Percentiles rank a stretch among this genome's conserved stretches.
Conservation (phyloP, 2,888 invertebrate species). For the Hymenopus coronatus region DNA sequence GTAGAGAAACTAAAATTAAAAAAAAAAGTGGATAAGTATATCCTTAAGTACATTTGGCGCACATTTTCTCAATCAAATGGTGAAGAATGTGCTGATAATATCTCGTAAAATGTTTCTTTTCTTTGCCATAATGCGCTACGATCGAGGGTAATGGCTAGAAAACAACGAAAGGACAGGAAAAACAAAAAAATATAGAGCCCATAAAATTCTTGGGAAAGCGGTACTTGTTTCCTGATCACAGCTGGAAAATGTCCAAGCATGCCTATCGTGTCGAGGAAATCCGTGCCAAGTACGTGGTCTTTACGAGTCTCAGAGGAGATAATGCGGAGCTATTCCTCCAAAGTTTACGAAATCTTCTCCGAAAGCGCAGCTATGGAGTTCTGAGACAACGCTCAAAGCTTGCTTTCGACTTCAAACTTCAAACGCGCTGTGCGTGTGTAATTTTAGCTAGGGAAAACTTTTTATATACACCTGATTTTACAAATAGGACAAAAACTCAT, state of each 20-base stretch:
- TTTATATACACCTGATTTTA: no score
- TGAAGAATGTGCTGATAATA: neutral
- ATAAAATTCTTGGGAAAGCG: neutral
- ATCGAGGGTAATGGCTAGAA: neutral
- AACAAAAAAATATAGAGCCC: neutral
- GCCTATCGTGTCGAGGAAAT: neutral
- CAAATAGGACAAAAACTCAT: no score
- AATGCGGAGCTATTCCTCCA: neutral
- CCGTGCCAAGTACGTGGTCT: neutral
- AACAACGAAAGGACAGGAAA: neutral
- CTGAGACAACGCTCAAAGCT: no score
- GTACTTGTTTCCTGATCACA: neutral
- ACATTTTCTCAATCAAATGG: no score
- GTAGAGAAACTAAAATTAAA: no score
- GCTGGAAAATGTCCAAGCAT: neutral
- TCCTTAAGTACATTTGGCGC: no score
- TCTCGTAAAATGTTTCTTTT: neutral
- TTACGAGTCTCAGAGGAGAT: neutral
- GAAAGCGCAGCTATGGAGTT: no score
- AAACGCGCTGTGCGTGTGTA: no score
- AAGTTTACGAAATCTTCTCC: neutral
- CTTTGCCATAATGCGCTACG: neutral
- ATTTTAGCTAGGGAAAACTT: no score
- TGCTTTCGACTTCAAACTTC: no score
- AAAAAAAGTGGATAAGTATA: no score